Evolutionary conservation across 2,888 invertebrate species (phyloP), one percentile per base, ranked within the genome.

Genomic region (Nephrotoma guestfalica): DNA sequence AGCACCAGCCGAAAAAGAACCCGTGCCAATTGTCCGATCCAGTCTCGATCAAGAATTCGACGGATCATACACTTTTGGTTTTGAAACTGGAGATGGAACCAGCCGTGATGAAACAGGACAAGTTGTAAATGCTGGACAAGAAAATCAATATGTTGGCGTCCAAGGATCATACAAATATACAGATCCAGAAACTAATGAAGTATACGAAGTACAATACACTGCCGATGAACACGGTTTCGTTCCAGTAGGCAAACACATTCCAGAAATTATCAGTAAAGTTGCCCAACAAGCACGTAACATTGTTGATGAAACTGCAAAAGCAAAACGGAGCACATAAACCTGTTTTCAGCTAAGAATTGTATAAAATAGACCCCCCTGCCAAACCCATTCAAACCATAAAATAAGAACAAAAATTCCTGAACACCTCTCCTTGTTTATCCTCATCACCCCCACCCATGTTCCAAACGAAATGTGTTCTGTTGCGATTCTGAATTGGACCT

Each of bases 171-270:
- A 91, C 88, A 89, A 90, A 30, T 91, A 90, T 87, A 88, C 89
- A 41, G 91, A 91, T 88, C 88, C 88, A 85, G 88, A 90, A 87
- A 91, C 90, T 87, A 89, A 90, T 86, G 89, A 90, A 87, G 89
- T 90, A 2, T 51, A 51, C 15, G 88, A 89, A n/a, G 91, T 91
- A 0, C 89, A 89, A 86, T 91, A 91, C 85, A 90, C 89, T 57
- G 91, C 91, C 85, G 90, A 90, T 88, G 88, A 90, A 86, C 89
- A 89, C 87, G 91, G 91, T 11, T 91, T 91, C 86, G 91, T 91
- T n/a, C 91, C 91, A 86, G 89, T 90, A 84, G 91, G 91, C 4
- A 89, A 88, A 47, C 89, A 89, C 86, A 91, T 91, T 85, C 87
- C 89, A 43, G 89, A 89, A 15, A 88, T 89, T 86, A 91, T 91